Evolutionary conservation across 2,888 invertebrate species (phyloP), one percentile per base, ranked within the genome.

Genomic region (Ormyrus pomaceus): DNA sequence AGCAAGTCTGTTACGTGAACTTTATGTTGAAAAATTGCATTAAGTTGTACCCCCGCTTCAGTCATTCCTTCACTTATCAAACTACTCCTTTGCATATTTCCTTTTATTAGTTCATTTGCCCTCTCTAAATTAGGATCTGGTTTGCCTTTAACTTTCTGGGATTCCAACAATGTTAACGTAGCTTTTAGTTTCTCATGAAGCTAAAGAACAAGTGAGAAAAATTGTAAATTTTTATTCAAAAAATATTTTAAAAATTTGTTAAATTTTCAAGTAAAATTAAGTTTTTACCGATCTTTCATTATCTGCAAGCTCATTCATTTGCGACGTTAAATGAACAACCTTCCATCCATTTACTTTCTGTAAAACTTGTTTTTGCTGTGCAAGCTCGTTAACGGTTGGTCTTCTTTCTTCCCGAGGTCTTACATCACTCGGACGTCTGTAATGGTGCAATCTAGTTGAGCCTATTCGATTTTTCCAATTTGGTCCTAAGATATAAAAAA

Each of bases 321-420:
- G 98, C 62, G 97, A 95, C 58, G 96, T 96, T 85, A 98, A 93
- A 90, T 98, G 97, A 92, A 96, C 95, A 81, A 98, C 94, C 92
- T 98, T 98, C 98, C 98, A 98, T 0, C 98, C 98, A 85, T 96
- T 96, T 19, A 97, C 94, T 91, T 96, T 97, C 87, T 96, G 95
- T 83, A 96, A 92, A 72, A 98, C 96, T 88, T 96, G 95, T 83
- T 95, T 95, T 91, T 97, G 97, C 91, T 95, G 96, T 51, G 98
- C 97, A 86, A 98, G 93, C 91, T 98, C 97, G 87, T 95, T 95
- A 61, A 98, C 95, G 0, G 95, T 95, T 0, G 97, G 95, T 81
- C 96, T 93, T 82, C 96, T 93, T 89, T 98, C 98, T 85, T 98
- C 96, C 85, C 96, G 95, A 0, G 96, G 95, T 87, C 95, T 95